Conservation (phyloP, 2,888 invertebrate species). For the Ormyrus nitidulus region DNA sequence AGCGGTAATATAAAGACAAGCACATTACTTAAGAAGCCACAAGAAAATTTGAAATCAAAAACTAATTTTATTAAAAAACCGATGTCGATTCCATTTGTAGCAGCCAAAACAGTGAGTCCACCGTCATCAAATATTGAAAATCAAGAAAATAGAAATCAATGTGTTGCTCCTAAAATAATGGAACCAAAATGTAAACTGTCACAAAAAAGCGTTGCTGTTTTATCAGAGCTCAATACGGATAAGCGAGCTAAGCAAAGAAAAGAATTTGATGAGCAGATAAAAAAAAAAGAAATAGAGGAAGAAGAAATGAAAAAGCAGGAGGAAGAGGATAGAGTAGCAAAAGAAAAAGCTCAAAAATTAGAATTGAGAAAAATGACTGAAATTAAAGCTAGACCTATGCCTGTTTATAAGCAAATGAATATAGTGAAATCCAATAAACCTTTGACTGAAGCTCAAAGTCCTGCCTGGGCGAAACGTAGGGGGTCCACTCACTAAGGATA, state of each 20-base stretch:
- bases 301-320: slow-evolving; percentile 75
- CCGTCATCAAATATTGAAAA: slow-evolving; percentile 23
- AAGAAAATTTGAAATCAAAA: slow-evolving; percentile 54
- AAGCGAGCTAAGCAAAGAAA: slow-evolving; percentile 80
- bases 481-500: slow-evolving; percentile 32
- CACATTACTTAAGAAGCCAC: slow-evolving; percentile 54
- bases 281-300: slow-evolving; percentile 77
- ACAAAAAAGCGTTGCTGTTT: slow-evolving; percentile 47
- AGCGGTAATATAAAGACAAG: slow-evolving; percentile 40
- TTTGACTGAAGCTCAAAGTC: slow-evolving; percentile 82
- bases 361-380: slow-evolving; percentile 79
- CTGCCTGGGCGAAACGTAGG: slow-evolving; percentile 68
- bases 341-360: slow-evolving; percentile 77
- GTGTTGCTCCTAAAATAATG: slow-evolving; percentile 50
- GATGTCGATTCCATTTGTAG: slow-evolving; percentile 43
- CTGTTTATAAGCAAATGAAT: slow-evolving; percentile 76
- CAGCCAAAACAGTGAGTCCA: slow-evolving; percentile 25
- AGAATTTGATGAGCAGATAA: slow-evolving; percentile 78
- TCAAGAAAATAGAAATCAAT: slow-evolving; percentile 36
- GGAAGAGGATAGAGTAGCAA: slow-evolving; percentile 65
- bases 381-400: slow-evolving; percentile 81
- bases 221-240: slow-evolving; percentile 78
- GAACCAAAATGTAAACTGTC: slow-evolving; percentile 55
- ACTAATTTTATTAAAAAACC: slow-evolving; percentile 45
- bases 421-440: slow-evolving; percentile 77